phyloP scores from a whole-genome alignment of 2,113 vertebrate genomes.

The Sinocyclocheilus anshuiensis region DNA sequence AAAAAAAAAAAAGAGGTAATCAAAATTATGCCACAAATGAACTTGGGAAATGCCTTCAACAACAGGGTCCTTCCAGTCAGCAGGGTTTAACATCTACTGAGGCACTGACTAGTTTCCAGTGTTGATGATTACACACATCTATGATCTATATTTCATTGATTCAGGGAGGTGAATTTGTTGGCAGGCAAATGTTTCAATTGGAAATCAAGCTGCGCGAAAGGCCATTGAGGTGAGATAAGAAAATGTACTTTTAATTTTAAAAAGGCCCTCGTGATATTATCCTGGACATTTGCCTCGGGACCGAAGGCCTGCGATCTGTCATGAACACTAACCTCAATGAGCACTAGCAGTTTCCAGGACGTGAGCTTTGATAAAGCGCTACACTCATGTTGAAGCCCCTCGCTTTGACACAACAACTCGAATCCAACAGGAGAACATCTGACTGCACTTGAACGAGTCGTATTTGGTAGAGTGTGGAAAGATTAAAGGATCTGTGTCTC shows the following conservation, averaged over 20 bases:
- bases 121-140: not conserved
- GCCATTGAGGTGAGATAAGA: not conserved
- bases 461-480: not conserved
- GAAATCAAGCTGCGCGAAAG: not conserved
- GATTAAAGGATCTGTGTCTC: not conserved
- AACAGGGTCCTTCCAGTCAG: not conserved
- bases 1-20: too few species aligned
- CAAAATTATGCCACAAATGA: not conserved
- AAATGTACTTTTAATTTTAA: not conserved
- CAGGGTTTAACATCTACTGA: not conserved
- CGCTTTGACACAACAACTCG: not conserved
- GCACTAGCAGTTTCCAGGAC: not conserved
- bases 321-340: not conserved
- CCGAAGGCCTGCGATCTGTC: not conserved
- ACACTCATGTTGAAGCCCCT: not conserved
- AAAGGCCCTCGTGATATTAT: not conserved
- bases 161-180: not conserved
- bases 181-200: not conserved
- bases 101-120: not conserved
- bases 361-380: not conserved
- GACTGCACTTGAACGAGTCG: not conserved
- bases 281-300: not conserved
- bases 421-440: conserved; percentile 8
- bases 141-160: not conserved
- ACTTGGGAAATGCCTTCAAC: not conserved